Base-by-base conservation (phyloP, 2,888 invertebrate species). In the Aleiodes alternator region DNA sequence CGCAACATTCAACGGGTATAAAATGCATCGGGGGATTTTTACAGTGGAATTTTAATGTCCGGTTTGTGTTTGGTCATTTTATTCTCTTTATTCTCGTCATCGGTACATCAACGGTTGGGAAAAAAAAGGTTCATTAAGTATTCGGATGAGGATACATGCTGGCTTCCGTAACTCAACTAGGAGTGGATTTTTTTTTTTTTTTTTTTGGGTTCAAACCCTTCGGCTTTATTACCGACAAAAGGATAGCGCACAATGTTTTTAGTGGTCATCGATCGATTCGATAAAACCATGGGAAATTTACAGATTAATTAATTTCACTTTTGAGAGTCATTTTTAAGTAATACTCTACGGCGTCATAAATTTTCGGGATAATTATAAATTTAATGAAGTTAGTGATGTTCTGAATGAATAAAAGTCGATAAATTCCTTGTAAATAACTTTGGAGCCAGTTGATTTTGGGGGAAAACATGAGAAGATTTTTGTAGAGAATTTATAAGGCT, bases 21-120 rank as follows among this genome's bases (percentile, higher is more conserved):
- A 64, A 64, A 64, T 64, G 64, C 64, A 64, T 43, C 43, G 64
- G 48, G 64, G 64, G 64, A 16, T 48, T 64, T 23, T 53, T 61
- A 59, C 69, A 57, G 38, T 29, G 69, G 76, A 76, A 76, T 76
- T 74, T 76, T 71, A 74, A 76, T 76, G 76, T 68, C 53, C 73
- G 51, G 69, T 64, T 64, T 71, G 71, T 69, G 70, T 74, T 64
- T 64, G 16, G 48, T 43, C 64, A 64, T 64, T 64, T 64, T 64
- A 43, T 64, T 64, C 48, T 9, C 55, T 55, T 16, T 16, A 6
- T 16, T 55, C 55, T 55, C 55, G 14, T 16, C 64, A 7, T 48
- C 43, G 48, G 43, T 48, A 64, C 43, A 48, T 64, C 64, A 64
- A 43, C 64, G 16, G 8, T 43, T 8, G 43, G 43, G 11, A 43